A percentile compares a stretch with the other conserved stretches of the same genome.
These are phyloP conservation scores for Acanthococcus lagerstroemiae DNA, from an alignment of 2,888 invertebrate species.

Conservation along the genomic window DNA sequence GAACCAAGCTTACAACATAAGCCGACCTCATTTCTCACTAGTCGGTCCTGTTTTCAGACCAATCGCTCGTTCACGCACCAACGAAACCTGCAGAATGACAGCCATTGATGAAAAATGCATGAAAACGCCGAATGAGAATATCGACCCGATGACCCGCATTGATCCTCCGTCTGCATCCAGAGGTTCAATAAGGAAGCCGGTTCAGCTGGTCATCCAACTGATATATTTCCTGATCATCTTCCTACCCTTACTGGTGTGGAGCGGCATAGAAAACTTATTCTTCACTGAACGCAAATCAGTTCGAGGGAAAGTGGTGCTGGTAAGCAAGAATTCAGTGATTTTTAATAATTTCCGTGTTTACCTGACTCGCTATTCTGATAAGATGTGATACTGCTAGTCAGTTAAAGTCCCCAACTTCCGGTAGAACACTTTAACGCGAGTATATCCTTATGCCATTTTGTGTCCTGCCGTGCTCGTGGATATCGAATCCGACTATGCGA, in stretches of 20 bases:
- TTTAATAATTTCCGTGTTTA: background rate
- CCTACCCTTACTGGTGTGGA: background rate
- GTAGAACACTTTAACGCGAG: too few species aligned
- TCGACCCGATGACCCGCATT: background rate
- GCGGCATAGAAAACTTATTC: background rate
- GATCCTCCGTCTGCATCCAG: background rate
- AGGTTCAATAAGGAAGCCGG: background rate
- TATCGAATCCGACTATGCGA: too few species aligned
- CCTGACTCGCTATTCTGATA: too few species aligned
- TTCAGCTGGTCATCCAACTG: background rate
- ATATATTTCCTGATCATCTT: background rate
- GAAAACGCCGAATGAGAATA: background rate
- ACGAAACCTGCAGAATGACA: background rate
- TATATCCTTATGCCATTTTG: too few species aligned
- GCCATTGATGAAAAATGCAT: background rate
- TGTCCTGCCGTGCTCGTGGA: too few species aligned
- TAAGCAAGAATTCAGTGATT: conserved; percentile 9
- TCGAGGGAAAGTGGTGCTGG: conserved; percentile 33
- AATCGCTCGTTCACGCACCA: too few species aligned
- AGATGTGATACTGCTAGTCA: too few species aligned
- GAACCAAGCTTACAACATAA: too few species aligned
- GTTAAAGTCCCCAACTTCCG: too few species aligned
- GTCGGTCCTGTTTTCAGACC: too few species aligned
- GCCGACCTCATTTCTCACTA: too few species aligned
- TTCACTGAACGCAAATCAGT: conserved; percentile 29